Conservation (phyloP, 2,797 vertebrate species). For the Hydrocynus forskahlii region DNA sequence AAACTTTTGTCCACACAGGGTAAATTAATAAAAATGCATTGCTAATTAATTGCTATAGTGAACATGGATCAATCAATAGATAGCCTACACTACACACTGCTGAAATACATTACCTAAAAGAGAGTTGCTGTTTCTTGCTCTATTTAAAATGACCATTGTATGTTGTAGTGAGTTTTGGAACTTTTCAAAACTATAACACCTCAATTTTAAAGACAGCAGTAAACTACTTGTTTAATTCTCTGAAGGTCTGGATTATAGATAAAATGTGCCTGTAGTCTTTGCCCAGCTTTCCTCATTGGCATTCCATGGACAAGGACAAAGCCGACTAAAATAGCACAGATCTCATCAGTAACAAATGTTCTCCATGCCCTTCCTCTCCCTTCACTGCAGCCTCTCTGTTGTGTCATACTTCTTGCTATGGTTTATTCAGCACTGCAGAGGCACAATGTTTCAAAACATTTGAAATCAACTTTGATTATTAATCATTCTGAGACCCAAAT, state of each 20-base stretch:
- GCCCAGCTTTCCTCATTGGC: background rate
- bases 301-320: background rate
- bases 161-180: background rate
- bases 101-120: background rate
- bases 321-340: conserved; percentile 8
- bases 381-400: background rate
- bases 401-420: background rate
- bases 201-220: background rate
- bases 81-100: background rate
- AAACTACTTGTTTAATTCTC: background rate
- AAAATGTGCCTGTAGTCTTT: background rate
- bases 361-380: background rate
- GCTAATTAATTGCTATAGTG: too few species aligned
- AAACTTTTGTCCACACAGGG: too few species aligned
- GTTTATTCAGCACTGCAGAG: background rate
- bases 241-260: background rate
- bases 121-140: background rate
- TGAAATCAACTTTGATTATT: background rate
- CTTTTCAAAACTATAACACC: background rate
- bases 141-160: background rate
- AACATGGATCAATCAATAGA: background rate
- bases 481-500: background rate
- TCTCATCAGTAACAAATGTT: conserved; percentile 11
- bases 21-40: too few species aligned
- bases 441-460: background rate